Percentiles rank a stretch among this genome's conserved stretches.
Conservation (phyloP, 2,888 invertebrate genomes). For the Zygaena filipendulae region DNA sequence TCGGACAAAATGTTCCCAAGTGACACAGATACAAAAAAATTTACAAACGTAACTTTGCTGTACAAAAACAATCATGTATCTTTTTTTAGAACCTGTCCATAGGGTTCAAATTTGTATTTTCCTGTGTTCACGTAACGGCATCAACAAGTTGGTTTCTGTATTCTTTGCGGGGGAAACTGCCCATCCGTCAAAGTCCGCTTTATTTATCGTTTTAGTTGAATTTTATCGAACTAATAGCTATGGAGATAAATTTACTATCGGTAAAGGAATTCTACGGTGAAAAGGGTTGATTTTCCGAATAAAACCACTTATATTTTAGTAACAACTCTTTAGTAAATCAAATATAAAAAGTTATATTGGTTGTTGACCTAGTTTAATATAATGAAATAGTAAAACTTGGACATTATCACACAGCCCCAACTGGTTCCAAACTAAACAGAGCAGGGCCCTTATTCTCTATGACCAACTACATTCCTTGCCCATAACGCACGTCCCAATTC, state of each 20-base stretch:
- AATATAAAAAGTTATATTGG: too few relatives aligned
- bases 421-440: too few relatives aligned
- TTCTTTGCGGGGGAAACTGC: constrained; percentile 59
- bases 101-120: too few relatives aligned
- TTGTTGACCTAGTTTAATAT: too few relatives aligned
- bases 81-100: constrained; percentile 7
- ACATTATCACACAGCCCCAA: too few relatives aligned
- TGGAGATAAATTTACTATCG: constrained; percentile 65
- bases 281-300: too few relatives aligned
- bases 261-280: constrained; percentile 39
- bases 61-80: background rate
- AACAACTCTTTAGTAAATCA: too few relatives aligned
- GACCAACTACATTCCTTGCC: too few relatives aligned
- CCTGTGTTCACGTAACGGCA: constrained; percentile 14
- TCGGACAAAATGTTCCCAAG: constrained; percentile 62
- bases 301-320: too few relatives aligned
- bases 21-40: constrained; percentile 52
- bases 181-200: constrained; percentile 59
- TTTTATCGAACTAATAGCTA: constrained; percentile 66
- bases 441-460: too few relatives aligned
- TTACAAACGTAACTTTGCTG: constrained; percentile 22
- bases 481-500: too few relatives aligned
- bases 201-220: constrained; percentile 68
- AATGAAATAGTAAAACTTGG: too few relatives aligned
- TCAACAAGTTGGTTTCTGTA: constrained; percentile 24